Evolutionary conservation across 2,888 invertebrate species (phyloP), one percentile per base, ranked within the genome.

Genomic region (Sicus ferrugineus): DNA sequence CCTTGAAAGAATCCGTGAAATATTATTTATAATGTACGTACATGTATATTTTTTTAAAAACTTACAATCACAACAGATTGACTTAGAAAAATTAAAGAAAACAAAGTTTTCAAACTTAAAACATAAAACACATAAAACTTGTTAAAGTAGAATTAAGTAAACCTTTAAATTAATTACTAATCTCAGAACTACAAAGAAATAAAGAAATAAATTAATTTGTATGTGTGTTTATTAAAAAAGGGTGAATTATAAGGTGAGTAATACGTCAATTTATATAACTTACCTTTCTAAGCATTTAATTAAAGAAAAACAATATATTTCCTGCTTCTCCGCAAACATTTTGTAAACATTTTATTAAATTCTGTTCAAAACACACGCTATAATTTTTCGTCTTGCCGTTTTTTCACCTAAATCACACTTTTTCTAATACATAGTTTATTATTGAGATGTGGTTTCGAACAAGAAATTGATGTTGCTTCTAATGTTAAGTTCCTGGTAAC

Each of bases 41-140:
- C 59, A 67, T 68, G 66, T 38, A 21, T 71, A 63, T 38, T 56
- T 59, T 63, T 58, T 19, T 66, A 38, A 59, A 48, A 42, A 19
- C 2, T 62, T 42, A 58, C 26, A 68, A 34, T 34, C 5, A 34
- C 5, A 34, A 34, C n/a, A 9, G 38, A 34, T 34, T 59, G 7
- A 28, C 14, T 48, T 34, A 34, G 42, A 52, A 11, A 34, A 34
- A 9, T 34, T 34, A 34, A 9, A 34, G 11, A 9, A 34, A 34
- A 42, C n/a, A n/a, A 42, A 9, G 38, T 9, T 9, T 38, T 38
- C 11, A 48, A 50, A n/a, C 23, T 3, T 23, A 50, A 21, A 50
- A 2, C 50, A 3, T 19, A 21, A 50, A 50, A 21, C 5, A 50
- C n/a, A 19, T n/a, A 31, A 14, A 26, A 26, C 23, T 58, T 58